Evolutionary conservation across 2,888 invertebrate species (phyloP).

Genomic region (Diarsia dahlii): DNA sequence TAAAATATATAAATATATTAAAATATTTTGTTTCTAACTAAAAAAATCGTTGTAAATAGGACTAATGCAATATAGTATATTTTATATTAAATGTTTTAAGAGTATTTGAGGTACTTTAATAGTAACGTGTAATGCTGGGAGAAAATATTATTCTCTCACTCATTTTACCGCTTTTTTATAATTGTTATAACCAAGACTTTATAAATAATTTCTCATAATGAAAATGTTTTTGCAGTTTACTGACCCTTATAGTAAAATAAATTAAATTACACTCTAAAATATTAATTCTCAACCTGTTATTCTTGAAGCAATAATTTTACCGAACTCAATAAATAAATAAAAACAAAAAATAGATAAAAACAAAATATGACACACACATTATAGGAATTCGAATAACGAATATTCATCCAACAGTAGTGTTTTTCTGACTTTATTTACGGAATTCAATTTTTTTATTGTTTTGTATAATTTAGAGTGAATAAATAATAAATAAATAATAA

Average conservation of each 20-base stretch:
- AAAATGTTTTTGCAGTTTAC: conserved; percentile 31
- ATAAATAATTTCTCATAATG: conserved; percentile 15
- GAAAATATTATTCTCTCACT: conserved; percentile 60
- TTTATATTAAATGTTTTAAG: conserved; percentile 42
- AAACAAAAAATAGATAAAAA: conserved; percentile 39
- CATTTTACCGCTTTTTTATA: conserved; percentile 59
- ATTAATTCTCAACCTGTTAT: conserved; percentile 6
- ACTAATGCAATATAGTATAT: conserved; percentile 40
- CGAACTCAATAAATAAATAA: conserved; percentile 42
- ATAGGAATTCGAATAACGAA: conserved; percentile 47
- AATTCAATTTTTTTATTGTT: conserved; percentile 15
- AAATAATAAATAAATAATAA: conserved; percentile 35
- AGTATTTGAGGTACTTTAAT: conserved; percentile 81
- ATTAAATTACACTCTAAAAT: conserved; percentile 33
- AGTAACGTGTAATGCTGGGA: conserved; percentile 68
- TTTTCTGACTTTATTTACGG: conserved; percentile 39
- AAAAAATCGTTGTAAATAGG: conserved; percentile 19
- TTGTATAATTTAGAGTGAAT: conserved; percentile 26
- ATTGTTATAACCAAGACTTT: conserved; percentile 44
- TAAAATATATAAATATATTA: conserved; percentile 65
- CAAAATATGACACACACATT: conserved; percentile 72
- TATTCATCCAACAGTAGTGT: conserved; percentile 27
- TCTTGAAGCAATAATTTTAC: conserved; percentile 24
- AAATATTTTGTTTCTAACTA: conserved; percentile 52
- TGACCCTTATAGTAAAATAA: conserved; percentile 41